Base-by-base conservation (phyloP, 2,888 invertebrate species). In the Erebia ligea region DNA sequence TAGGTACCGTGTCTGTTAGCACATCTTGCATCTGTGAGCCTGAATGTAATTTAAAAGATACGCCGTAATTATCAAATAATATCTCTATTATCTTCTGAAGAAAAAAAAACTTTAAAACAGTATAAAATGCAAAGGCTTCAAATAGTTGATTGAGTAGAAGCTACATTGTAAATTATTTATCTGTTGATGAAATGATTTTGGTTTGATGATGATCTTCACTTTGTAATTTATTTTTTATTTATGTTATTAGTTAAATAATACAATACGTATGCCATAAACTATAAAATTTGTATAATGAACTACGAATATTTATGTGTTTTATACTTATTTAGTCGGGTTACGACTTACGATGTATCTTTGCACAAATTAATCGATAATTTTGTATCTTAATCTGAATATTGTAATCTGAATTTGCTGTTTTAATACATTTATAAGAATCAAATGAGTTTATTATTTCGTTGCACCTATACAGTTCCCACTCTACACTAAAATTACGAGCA, bases 391-490 rank as follows among this genome's bases (percentile, higher is more conserved):
- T 72, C 74, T 71, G 79, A 81, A 79, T 77, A 84, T 76, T 86
- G 82, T 89, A 88, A 86, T 87, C 84, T 82, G 82, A 84, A 86
- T 86, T 90, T 84, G 87, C 82, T 86, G 89, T 90, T 92, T 92
- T 92, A 92, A 86, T 92, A 92, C 92, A 92, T 91, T 92, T 91
- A 81, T 90, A 88, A 87, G 87, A 87, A 83, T 74, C 76, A 56
- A 56, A 45, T 75, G 70, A 58, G 57, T 73, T 74, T 77, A 79
- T 79, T 76, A 76, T 76, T 77, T 72, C 25, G 66, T 66, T 25
- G 45, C 11, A 25, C 25, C 25, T 25, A 25, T 25, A 25, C 2
- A 25, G 25, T 25, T 25, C 25, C 25, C 4, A 25, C 25, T 25
- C 4, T 25, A 3, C 25, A 3, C n/a, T 25, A 25, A 25, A 25